These are phyloP conservation scores for Laterallus jamaicensis DNA, from an alignment of 2,113 vertebrate genomes.

Conservation along the genomic window DNA sequence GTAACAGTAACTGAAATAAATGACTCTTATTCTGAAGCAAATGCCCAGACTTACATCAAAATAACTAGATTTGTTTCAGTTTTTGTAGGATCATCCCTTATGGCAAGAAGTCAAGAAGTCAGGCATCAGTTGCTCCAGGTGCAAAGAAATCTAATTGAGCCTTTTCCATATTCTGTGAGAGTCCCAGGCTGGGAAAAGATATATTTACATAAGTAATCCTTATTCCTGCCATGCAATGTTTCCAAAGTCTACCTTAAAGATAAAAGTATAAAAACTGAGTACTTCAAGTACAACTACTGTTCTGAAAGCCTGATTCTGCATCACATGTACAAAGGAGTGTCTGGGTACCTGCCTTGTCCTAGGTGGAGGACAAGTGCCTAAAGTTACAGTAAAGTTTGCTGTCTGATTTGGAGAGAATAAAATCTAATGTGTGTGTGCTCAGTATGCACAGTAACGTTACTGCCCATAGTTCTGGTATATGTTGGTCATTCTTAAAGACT, in stretches of 20 bases:
- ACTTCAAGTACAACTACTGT: background rate
- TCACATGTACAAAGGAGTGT: background rate
- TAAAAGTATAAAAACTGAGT: background rate
- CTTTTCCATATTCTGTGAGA: background rate
- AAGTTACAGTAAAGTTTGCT: background rate
- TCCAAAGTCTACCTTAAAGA: background rate
- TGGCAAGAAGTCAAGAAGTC: background rate
- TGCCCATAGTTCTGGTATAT: background rate
- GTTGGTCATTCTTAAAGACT: background rate
- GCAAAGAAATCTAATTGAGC: background rate
- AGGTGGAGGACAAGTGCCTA: background rate
- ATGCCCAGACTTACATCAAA: background rate
- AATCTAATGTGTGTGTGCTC: background rate
- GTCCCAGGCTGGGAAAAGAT: background rate
- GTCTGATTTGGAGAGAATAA: background rate
- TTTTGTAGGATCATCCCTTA: conserved; percentile 34
- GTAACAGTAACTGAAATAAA: background rate
- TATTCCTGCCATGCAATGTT: background rate
- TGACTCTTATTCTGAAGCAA: conserved; percentile 6
- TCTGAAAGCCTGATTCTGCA: background rate
- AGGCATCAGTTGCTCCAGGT: background rate
- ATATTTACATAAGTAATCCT: background rate
- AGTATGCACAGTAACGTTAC: background rate
- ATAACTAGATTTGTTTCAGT: conserved; percentile 12
- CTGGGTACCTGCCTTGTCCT: background rate